phyloP scores from a whole-genome alignment of 2,888 invertebrate species.

The Cheiracanthium punctorium region DNA sequence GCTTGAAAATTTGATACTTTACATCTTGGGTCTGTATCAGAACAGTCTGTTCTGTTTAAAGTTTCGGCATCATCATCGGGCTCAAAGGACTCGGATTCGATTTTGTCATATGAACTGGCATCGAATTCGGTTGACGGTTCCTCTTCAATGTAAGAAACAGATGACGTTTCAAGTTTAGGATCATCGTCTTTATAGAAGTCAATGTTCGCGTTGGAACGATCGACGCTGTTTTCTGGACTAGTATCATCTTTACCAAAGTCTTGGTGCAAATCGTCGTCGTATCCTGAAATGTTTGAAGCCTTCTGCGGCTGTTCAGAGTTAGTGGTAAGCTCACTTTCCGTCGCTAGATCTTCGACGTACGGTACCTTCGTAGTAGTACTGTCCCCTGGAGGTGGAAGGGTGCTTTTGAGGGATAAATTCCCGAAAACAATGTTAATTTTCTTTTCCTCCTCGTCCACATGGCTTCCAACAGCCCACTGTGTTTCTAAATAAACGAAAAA shows the following conservation, averaged over 20 bases:
- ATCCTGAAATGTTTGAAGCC: constrained; percentile 27
- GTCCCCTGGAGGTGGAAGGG: constrained; percentile 5
- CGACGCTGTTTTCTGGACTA: constrained; percentile 62
- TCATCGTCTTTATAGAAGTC: too few relatives aligned
- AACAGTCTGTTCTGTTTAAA: not conserved
- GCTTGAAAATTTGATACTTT: not conserved
- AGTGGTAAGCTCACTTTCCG: not conserved
- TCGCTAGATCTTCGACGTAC: not conserved
- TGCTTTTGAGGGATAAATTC: constrained; percentile 20
- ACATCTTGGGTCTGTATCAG: constrained; percentile 30
- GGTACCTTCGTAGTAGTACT: not conserved
- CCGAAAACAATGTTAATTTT: constrained; percentile 26
- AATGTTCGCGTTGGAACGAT: constrained; percentile 12
- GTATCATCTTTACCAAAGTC: constrained; percentile 38
- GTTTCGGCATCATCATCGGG: not conserved
- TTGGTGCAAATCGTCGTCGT: constrained; percentile 40
- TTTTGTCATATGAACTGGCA: not conserved
- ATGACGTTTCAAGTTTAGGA: not conserved
- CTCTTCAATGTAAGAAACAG: too few relatives aligned
- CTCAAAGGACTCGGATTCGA: not conserved
- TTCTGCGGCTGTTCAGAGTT: not conserved
- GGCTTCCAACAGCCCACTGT: constrained; percentile 13
- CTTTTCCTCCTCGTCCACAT: constrained; percentile 65
- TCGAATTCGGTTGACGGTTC: not conserved
- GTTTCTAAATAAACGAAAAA: constrained; percentile 34